phyloP scores from a whole-genome alignment of 1,140 invertebrate genomes.

The Plectus sambesii region DNA sequence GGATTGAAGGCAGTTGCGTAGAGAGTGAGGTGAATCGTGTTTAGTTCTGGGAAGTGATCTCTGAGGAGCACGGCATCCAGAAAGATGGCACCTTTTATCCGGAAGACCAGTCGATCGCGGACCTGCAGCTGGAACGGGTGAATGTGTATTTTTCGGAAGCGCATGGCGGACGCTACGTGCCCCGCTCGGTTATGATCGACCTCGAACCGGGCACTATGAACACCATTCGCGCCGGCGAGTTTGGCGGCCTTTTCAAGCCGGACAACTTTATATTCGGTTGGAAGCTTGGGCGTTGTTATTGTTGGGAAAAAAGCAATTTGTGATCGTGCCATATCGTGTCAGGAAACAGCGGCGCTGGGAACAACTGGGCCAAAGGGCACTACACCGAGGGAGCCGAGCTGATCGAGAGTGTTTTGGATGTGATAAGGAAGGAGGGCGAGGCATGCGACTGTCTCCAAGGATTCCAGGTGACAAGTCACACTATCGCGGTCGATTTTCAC shows the following conservation, averaged over 20 bases:
- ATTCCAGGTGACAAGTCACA: conserved; percentile 50
- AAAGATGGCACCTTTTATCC: conserved; percentile 49
- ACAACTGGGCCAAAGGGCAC: too few species aligned
- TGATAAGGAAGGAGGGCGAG: conserved; percentile 45
- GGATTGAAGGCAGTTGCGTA: too few species aligned
- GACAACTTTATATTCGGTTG: conserved; percentile 72
- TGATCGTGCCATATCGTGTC: too few species aligned
- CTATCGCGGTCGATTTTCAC: too few species aligned
- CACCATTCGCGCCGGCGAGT: conserved; percentile 53
- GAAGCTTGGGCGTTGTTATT: background rate
- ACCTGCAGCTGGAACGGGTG: conserved; percentile 51
- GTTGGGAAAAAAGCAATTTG: too few species aligned
- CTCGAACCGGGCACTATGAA: conserved; percentile 92
- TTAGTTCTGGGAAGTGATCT: conserved; percentile 47
- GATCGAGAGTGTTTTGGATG: conserved; percentile 45
- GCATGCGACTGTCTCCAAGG: conserved; percentile 40
- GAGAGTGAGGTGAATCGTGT: too few species aligned
- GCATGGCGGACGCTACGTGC: conserved; percentile 68
- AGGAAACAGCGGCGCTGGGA: too few species aligned
- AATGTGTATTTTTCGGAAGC: conserved; percentile 52
- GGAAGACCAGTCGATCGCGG: conserved; percentile 50
- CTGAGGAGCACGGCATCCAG: conserved; percentile 52
- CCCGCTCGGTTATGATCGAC: conserved; percentile 75
- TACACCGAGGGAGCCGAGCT: too few species aligned
- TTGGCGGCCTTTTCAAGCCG: conserved; percentile 68